Evolutionary conservation across 2,888 invertebrate species (phyloP).

Genomic region (Diploptera punctata): DNA sequence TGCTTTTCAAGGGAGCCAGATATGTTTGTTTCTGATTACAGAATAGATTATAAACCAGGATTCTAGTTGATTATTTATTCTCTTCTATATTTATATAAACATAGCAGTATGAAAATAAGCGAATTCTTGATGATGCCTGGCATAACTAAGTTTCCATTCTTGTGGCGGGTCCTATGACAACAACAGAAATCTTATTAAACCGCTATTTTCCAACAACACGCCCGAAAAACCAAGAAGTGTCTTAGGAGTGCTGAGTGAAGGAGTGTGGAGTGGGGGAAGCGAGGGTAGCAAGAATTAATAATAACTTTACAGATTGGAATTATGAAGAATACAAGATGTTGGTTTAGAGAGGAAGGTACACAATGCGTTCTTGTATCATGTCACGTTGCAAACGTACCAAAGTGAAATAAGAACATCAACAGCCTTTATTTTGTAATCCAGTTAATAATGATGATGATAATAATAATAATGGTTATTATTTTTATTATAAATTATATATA

Average conservation of each 20-base stretch:
- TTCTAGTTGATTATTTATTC: constrained; percentile 27
- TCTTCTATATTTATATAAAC: background rate
- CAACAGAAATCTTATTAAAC: constrained; percentile 38
- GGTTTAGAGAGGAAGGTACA: background rate
- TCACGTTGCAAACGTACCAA: no score
- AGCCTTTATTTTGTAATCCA: no score
- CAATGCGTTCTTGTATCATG: no score
- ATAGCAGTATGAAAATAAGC: background rate
- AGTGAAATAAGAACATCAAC: no score
- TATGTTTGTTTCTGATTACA: constrained; percentile 25
- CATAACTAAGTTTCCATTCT: constrained; percentile 35
- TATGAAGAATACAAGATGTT: no score
- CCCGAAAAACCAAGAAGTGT: constrained; percentile 20
- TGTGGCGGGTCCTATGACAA: constrained; percentile 30
- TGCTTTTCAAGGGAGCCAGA: background rate
- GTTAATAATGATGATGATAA: no score
- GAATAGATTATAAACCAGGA: constrained; percentile 4
- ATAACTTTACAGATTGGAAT: constrained; percentile 39
- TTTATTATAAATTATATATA: no score
- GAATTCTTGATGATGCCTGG: constrained; percentile 1
- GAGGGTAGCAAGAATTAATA: constrained; percentile 37
- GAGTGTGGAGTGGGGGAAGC: background rate
- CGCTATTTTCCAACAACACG: constrained; percentile 31
- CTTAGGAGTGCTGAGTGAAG: background rate
- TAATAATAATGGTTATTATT: no score